Evolutionary conservation across 2,797 vertebrate species (phyloP).

Genomic region (Aphelocoma californica): DNA sequence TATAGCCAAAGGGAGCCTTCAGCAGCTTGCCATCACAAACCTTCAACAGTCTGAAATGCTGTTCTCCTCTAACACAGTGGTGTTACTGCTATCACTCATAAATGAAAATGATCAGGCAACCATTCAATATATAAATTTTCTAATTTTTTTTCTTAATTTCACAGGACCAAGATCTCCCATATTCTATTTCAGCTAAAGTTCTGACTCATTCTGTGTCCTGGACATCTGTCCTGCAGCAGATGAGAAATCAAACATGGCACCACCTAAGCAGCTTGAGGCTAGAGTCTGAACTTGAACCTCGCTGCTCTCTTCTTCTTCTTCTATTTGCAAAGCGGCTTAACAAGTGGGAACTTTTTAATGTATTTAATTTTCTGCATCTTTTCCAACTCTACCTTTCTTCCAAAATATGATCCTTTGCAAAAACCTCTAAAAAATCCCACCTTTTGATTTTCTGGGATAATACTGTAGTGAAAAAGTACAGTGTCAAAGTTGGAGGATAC

Average conservation of each 20-base stretch:
- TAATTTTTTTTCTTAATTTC: neutral
- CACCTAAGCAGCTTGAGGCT: neutral
- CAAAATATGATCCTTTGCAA: slow-evolving; percentile 44
- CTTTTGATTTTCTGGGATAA: slow-evolving; percentile 61
- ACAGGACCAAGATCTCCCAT: neutral
- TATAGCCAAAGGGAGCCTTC: neutral
- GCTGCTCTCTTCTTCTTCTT: neutral
- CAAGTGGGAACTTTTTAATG: neutral
- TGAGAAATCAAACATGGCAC: slow-evolving; percentile 3
- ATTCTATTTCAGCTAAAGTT: neutral
- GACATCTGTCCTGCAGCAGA: neutral
- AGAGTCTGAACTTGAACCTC: neutral
- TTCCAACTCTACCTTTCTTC: neutral
- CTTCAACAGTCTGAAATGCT: neutral
- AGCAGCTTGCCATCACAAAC: neutral
- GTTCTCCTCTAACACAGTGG: neutral
- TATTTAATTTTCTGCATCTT: slow-evolving; percentile 23
- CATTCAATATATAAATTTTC: neutral
- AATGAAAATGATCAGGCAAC: neutral
- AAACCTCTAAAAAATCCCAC: neutral
- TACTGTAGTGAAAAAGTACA: slow-evolving; percentile 10
- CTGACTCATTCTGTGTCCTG: neutral
- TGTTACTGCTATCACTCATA: neutral
- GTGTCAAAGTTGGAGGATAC: slow-evolving; percentile 38
- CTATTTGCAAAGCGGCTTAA: neutral